These are phyloP conservation scores for Strix aluco DNA, from an alignment of 2,113 vertebrate species.

Conservation along the genomic window DNA sequence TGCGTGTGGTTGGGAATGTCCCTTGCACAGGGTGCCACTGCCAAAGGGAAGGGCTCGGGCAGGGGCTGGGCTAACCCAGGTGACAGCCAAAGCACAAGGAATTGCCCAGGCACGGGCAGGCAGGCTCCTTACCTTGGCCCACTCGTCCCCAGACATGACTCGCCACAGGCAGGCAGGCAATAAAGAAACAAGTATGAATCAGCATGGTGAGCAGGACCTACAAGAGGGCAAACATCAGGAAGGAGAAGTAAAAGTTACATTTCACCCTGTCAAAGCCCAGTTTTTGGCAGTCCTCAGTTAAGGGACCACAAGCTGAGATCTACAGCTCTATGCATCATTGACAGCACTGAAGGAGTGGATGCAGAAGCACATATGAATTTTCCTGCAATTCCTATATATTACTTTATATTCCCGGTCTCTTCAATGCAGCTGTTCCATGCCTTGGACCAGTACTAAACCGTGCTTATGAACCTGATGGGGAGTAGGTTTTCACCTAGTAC, in stretches of 20 bases:
- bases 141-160: constrained; percentile 29
- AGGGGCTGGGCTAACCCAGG: not conserved
- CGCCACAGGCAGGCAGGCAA: constrained; percentile 44
- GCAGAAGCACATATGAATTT: not conserved
- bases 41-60: rapidly evolving
- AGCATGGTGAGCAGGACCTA: constrained; percentile 37
- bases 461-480: not conserved
- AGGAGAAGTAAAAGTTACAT: not conserved
- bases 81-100: rapidly evolving
- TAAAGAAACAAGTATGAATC: not conserved
- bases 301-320: not conserved
- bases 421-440: not conserved
- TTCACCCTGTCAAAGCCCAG: rapidly evolving
- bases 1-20: not conserved
- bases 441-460: not conserved
- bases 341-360: too few relatives aligned
- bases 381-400: rapidly evolving
- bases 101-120: not conserved
- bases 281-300: not conserved
- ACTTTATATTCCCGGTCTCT: not conserved
- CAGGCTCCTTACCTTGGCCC: constrained; percentile 55
- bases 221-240: not conserved
- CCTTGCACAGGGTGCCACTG: rapidly evolving
- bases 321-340: not conserved
- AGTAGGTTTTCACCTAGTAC: not conserved